Percentiles rank a stretch among this genome's conserved stretches.
Conservation (phyloP, 2,113 vertebrate genomes). For the Callocephalon fimbriatum region DNA sequence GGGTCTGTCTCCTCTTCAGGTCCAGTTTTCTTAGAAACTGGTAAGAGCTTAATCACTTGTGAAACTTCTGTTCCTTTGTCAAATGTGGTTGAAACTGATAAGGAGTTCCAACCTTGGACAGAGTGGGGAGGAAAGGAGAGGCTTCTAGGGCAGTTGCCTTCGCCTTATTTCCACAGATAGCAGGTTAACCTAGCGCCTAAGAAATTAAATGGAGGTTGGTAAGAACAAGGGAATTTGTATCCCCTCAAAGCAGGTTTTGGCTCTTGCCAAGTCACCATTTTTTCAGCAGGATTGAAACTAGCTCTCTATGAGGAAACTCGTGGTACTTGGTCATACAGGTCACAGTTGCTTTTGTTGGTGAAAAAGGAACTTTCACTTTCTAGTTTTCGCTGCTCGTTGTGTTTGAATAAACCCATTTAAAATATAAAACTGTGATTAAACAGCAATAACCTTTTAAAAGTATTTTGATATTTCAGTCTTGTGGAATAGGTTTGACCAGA, state of each 20-base stretch:
- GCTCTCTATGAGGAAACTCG: not conserved
- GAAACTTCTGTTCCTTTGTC: constrained; percentile 30
- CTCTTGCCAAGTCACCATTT: not conserved
- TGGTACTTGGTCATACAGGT: not conserved
- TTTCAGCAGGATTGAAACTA: not conserved
- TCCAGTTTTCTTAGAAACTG: constrained; percentile 31
- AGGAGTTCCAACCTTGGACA: not conserved
- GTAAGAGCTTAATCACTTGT: not conserved
- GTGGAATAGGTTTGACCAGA: not conserved
- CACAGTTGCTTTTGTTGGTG: not conserved
- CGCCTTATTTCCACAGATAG: not conserved
- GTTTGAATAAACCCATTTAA: not conserved
- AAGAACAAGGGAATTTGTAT: not conserved
- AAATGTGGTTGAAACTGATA: constrained; percentile 25
- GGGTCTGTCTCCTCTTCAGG: not conserved
- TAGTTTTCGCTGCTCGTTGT: not conserved
- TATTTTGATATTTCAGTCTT: not conserved
- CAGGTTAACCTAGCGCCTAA: not conserved
- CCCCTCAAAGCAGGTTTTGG: not conserved
- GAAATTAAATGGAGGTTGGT: not conserved
- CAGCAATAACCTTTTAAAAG: not conserved
- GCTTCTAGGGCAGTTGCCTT: not conserved
- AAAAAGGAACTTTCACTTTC: not conserved
- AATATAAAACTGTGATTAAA: not conserved
- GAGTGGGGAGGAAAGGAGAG: not conserved